phyloP scores from a whole-genome alignment of 2,888 invertebrate species.

The Ditula angustiorana region DNA sequence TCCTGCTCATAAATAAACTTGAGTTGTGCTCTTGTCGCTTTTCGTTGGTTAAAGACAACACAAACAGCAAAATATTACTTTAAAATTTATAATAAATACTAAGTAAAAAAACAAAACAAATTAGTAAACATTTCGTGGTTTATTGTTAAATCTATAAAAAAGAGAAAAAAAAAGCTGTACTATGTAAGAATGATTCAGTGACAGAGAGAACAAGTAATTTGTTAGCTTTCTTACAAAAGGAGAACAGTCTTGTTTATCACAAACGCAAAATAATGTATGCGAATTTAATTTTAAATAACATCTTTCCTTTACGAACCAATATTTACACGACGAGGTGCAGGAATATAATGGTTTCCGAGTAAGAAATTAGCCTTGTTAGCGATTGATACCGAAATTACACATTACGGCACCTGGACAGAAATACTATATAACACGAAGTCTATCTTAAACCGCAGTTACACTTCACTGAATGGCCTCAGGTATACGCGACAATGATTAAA shows the following conservation, averaged over 20 bases:
- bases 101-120: too few species aligned
- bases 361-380: constrained; percentile 32
- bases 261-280: background rate
- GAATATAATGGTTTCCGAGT: constrained; percentile 10
- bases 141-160: too few species aligned
- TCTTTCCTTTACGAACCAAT: constrained; percentile 22
- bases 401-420: constrained; percentile 13
- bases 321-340: constrained; percentile 19
- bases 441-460: constrained; percentile 27
- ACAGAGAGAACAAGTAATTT: too few species aligned
- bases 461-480: constrained; percentile 14
- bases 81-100: too few species aligned
- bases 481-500: constrained; percentile 46
- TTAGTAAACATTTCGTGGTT: too few species aligned
- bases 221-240: background rate
- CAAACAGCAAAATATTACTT: too few species aligned
- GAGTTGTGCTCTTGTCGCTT: too few species aligned
- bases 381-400: constrained; percentile 36
- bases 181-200: too few species aligned
- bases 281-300: background rate
- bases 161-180: too few species aligned
- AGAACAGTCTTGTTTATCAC: background rate
- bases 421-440: constrained; percentile 33
- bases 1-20: too few species aligned
- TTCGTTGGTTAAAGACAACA: too few species aligned